Evolutionary conservation across 2,888 invertebrate genomes (phyloP).

Genomic region (Cosmia trapezina): DNA sequence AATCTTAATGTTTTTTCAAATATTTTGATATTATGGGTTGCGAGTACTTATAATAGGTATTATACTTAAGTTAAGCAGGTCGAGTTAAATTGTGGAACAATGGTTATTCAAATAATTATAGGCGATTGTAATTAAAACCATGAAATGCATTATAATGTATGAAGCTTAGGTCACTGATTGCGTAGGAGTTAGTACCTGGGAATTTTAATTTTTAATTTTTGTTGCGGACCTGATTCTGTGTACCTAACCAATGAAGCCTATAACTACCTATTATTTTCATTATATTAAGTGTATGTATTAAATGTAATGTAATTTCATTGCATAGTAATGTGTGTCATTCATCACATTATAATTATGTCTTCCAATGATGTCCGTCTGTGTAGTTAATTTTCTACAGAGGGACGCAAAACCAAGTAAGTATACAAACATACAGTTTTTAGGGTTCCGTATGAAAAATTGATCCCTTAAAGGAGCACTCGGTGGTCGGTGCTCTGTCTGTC

Average conservation of each 20-base stretch:
- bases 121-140: conserved; percentile 34
- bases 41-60: neutral
- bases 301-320: too few relatives aligned
- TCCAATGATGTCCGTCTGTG: too few relatives aligned
- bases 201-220: conserved; percentile 9
- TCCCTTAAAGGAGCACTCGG: too few relatives aligned
- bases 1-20: conserved; percentile 58
- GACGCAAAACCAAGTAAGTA: neutral
- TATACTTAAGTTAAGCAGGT: conserved; percentile 31
- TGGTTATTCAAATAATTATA: conserved; percentile 31
- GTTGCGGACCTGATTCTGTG: conserved; percentile 1
- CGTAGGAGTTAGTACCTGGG: conserved; percentile 15
- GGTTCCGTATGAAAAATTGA: too few relatives aligned
- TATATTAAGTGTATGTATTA: too few relatives aligned
- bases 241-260: neutral
- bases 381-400: neutral
- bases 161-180: conserved; percentile 35
- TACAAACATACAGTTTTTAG: too few relatives aligned
- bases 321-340: too few relatives aligned
- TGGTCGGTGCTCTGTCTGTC: too few relatives aligned
- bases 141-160: conserved; percentile 40
- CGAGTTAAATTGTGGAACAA: conserved; percentile 41
- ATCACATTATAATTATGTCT: too few relatives aligned
- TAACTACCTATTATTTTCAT: neutral
- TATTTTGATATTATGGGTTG: conserved; percentile 38